Evolutionary conservation across 2,113 vertebrate species (phyloP), one percentile per base, ranked within the genome.

Genomic region (Microcebus ravelobensis): DNA sequence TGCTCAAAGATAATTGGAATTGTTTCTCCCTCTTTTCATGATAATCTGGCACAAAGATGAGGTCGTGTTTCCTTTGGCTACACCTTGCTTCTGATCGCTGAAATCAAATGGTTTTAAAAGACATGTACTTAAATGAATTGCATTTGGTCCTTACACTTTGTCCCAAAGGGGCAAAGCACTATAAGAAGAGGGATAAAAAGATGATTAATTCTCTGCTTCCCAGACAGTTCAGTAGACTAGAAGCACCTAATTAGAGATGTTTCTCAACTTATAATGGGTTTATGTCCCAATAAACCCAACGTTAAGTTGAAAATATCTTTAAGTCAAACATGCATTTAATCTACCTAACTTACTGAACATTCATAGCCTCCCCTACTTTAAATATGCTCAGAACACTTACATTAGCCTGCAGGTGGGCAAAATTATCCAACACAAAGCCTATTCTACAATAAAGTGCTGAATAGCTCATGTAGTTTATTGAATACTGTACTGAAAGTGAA

Each of bases 81-180:
- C 4, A 17, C 11, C 0, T 25, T 82, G 14, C 55, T 90, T 91
- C 76, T 63, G 45, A 13, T 55, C 34, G 21, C 31, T 73, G n/a
- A 77, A 63, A 63, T 48, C 39, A 85, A 71, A 20, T 55, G 4
- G 27, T 87, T 96, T 95, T 85, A 92, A 27, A 79, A 96, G 17
- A 68, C 6, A 25, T 31, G 1, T 9, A 31, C 45, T 90, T 94
- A 34, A 81, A 20, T 81, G 68, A 57, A 4, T 39, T 52, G 18
- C 20, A 14, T 31, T 70, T 45, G 11, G 23, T 70, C 18, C 39
- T 55, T 61, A 21, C 50, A 14, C 9, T 15, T 27, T 63, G 59
- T 63, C 59, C 59, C 25, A 27, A 10, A 59, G 3, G 4, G 18
- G 5, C 13, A 70, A 63, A 70, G 11, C 23, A 63, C 25, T 65